Evolutionary conservation across 2,797 vertebrate species (phyloP).

Genomic region (Delichon dasypus): DNA sequence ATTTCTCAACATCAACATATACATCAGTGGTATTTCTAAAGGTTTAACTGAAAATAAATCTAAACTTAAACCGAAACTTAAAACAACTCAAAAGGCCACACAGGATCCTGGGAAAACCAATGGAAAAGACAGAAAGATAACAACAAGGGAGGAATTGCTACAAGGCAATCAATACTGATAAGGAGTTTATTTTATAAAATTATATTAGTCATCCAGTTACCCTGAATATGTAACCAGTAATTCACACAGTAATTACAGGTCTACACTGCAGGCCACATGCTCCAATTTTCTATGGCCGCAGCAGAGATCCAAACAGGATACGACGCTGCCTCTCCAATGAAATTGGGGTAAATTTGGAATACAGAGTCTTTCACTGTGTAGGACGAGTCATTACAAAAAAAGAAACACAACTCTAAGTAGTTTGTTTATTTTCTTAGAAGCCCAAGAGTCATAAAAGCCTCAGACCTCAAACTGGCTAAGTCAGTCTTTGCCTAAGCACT

Average conservation of each 20-base stretch:
- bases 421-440: background rate
- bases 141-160: background rate
- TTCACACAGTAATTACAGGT: background rate
- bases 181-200: background rate
- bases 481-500: background rate
- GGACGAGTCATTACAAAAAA: background rate
- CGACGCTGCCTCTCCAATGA: fast-evolving
- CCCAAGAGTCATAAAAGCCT: background rate
- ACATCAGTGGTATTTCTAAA: background rate
- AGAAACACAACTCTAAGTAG: background rate
- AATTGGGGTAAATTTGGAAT: fast-evolving
- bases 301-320: background rate
- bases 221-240: background rate
- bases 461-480: background rate
- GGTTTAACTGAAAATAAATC: background rate
- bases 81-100: background rate
- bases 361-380: background rate
- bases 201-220: background rate
- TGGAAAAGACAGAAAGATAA: background rate
- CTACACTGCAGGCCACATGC: fast-evolving
- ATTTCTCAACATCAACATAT: background rate
- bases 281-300: background rate
- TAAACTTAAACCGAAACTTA: background rate
- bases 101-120: background rate
- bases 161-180: background rate